phyloP scores from a whole-genome alignment of 1,140 invertebrate genomes.

The Archivesica marissinica region DNA sequence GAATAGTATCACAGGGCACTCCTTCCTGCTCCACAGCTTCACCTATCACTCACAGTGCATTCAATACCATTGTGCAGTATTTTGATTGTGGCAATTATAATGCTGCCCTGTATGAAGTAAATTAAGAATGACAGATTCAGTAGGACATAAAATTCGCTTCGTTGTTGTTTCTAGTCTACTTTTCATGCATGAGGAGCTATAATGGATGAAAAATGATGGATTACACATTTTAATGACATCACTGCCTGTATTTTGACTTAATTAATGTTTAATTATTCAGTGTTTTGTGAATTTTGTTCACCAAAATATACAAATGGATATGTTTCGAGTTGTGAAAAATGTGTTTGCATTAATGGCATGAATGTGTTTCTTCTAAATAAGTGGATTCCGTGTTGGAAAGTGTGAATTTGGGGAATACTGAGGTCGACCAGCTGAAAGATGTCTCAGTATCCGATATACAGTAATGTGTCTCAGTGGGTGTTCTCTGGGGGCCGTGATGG shows the following conservation, averaged over 20 bases:
- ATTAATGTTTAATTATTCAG: constrained; percentile 29
- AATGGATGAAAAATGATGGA: constrained; percentile 22
- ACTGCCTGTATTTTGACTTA: constrained; percentile 17
- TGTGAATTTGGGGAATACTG: too few relatives aligned
- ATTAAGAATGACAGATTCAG: constrained; percentile 23
- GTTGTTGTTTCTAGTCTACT: not conserved
- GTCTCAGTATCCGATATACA: constrained; percentile 55
- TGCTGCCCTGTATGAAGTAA: not conserved
- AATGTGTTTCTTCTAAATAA: not conserved
- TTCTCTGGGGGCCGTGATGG: constrained; percentile 37
- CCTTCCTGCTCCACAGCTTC: not conserved
- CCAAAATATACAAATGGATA: constrained; percentile 1
- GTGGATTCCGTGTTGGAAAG: not conserved
- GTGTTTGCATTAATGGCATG: not conserved
- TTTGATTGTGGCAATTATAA: not conserved
- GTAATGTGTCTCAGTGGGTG: constrained; percentile 58
- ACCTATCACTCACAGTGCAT: not conserved
- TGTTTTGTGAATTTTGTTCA: constrained; percentile 7
- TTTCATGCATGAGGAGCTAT: constrained; percentile 41
- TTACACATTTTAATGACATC: constrained; percentile 40
- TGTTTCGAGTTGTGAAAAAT: not conserved
- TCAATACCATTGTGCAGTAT: not conserved
- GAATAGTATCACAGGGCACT: not conserved
- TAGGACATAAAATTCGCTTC: not conserved
- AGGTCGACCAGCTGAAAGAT: too few relatives aligned